Conservation (phyloP, 1,140 invertebrate species). For the Trachelipus rathkii region DNA sequence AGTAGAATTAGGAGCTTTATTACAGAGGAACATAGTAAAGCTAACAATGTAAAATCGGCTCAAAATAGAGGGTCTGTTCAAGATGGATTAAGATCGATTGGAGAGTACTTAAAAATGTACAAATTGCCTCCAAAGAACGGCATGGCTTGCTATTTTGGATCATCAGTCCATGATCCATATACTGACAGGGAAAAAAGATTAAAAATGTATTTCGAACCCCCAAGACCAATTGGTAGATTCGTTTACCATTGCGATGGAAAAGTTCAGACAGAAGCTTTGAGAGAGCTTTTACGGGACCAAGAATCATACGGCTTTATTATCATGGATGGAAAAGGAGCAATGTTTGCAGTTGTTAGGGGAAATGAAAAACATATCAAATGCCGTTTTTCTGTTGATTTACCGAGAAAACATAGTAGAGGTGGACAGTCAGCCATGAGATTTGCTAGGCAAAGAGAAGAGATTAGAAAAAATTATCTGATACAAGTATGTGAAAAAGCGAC, state of each 20-base stretch:
- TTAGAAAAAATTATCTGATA: constrained; percentile 17
- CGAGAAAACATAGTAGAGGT: constrained; percentile 22
- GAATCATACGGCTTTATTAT: constrained; percentile 16
- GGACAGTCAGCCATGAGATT: constrained; percentile 28
- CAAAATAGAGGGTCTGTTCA: constrained; percentile 24
- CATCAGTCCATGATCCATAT: constrained; percentile 4
- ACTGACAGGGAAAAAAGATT: not conserved
- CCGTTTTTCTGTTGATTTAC: constrained; percentile 21
- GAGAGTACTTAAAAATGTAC: constrained; percentile 13
- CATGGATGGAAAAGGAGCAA: constrained; percentile 27
- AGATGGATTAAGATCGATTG: constrained; percentile 24
- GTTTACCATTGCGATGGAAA: constrained; percentile 24
- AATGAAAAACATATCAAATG: constrained; percentile 16
- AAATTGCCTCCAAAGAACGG: constrained; percentile 18
- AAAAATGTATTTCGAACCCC: constrained; percentile 24
- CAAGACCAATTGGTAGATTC: constrained; percentile 25
- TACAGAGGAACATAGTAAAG: constrained; percentile 17
- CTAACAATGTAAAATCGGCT: constrained; percentile 26
- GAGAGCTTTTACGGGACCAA: constrained; percentile 12
- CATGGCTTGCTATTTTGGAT: constrained; percentile 20
- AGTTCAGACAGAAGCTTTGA: constrained; percentile 13
- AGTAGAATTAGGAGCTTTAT: constrained; percentile 23
- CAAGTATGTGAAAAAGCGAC: constrained; percentile 24
- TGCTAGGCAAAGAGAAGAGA: constrained; percentile 18
- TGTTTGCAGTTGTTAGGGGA: constrained; percentile 18